Conservation (phyloP, 2,113 vertebrate genomes). For the Daubentonia madagascariensis region DNA sequence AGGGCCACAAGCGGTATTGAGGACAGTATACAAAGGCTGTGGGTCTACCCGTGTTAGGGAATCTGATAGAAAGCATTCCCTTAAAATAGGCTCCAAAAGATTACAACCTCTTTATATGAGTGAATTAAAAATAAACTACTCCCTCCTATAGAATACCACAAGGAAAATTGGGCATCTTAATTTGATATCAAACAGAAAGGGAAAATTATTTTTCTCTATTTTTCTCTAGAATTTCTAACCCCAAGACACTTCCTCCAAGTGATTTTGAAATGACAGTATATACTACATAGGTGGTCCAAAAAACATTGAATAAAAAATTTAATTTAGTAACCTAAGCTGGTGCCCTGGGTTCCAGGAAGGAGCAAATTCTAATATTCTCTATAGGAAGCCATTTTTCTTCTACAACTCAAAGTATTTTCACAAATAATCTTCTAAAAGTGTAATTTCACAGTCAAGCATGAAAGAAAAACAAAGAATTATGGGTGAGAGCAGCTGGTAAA, state of each 20-base stretch:
- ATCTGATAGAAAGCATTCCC: neutral
- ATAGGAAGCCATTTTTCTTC: neutral
- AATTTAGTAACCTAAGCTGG: neutral
- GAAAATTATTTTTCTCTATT: neutral
- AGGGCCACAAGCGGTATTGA: neutral
- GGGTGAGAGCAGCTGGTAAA: neutral
- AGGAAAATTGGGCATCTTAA: neutral
- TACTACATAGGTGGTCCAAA: neutral
- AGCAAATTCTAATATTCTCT: neutral
- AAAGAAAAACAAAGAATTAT: neutral
- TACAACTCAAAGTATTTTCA: neutral
- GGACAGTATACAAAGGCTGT: neutral
- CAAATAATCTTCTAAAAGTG: neutral
- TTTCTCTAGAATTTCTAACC: neutral
- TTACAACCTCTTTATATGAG: neutral
- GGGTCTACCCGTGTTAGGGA: neutral
- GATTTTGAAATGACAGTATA: neutral
- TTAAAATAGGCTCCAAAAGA: neutral
- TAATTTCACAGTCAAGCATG: neutral
- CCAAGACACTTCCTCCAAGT: neutral
- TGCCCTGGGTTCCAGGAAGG: neutral
- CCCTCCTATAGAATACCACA: neutral
- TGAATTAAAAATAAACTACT: neutral
- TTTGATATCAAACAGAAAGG: neutral
- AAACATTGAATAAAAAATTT: neutral